Conservation (phyloP, 2,113 vertebrate genomes). For the Cyanoramphus novaezelandiae region DNA sequence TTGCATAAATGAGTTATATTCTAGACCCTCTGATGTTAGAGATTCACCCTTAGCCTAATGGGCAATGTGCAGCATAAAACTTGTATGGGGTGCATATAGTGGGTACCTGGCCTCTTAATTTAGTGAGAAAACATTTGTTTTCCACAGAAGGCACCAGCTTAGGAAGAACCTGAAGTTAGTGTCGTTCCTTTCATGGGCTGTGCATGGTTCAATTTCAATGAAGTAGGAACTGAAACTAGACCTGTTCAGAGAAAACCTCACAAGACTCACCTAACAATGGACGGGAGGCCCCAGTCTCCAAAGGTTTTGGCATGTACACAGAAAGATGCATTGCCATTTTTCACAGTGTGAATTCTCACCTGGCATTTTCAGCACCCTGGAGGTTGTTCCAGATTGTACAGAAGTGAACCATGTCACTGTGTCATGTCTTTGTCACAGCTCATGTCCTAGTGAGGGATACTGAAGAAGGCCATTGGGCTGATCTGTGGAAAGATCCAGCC, state of each 20-base stretch:
- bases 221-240: background rate
- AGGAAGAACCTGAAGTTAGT: background rate
- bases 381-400: background rate
- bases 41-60: background rate
- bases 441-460: background rate
- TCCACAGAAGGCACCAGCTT: background rate
- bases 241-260: background rate
- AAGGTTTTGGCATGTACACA: rapidly evolving
- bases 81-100: rapidly evolving
- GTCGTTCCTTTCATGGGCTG: background rate
- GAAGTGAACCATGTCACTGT: background rate
- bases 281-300: background rate
- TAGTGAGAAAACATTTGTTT: background rate
- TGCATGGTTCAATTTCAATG: background rate
- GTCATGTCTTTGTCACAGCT: background rate
- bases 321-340: background rate
- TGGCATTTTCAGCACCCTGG: background rate
- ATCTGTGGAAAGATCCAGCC: background rate
- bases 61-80: background rate
- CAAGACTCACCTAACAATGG: background rate
- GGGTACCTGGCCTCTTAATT: background rate
- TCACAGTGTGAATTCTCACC: background rate
- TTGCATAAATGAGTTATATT: background rate
- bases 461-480: background rate
- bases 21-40: background rate